A percentile compares a stretch with the other conserved stretches of the same genome.
phyloP scores from a whole-genome alignment of 2,113 vertebrate species.

The Sterna hirundo region DNA sequence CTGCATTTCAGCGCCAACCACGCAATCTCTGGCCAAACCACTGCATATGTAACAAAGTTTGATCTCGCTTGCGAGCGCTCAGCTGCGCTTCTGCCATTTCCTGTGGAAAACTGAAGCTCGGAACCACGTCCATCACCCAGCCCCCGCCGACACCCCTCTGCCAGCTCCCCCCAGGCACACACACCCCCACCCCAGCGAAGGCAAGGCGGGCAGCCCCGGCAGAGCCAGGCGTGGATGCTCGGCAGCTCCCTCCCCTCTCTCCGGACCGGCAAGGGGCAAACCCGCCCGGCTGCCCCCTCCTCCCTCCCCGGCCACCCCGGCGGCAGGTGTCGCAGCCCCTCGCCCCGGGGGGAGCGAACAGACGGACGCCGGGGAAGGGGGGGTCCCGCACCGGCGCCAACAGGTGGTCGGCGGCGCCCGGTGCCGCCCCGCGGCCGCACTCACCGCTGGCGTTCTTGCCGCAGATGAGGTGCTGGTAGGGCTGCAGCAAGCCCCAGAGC shows the following conservation, averaged over 20 bases:
- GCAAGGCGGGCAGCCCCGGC: background rate
- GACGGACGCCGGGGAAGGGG: background rate
- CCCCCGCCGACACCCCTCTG: background rate
- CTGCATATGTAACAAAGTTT: constrained; percentile 76
- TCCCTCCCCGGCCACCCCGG: background rate
- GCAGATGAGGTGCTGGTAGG: constrained; percentile 91
- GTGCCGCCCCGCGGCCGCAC: constrained; percentile 54
- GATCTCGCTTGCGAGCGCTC: constrained; percentile 67
- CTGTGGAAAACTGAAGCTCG: constrained; percentile 69
- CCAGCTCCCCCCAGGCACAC: background rate
- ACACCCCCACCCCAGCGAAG: background rate
- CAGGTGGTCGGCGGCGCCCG: background rate
- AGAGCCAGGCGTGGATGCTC: background rate
- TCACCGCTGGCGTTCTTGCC: constrained; percentile 93
- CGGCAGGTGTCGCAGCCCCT: background rate
- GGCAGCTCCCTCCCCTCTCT: background rate
- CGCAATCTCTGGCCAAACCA: constrained; percentile 70
- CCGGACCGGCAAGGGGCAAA: background rate
- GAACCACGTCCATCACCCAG: background rate
- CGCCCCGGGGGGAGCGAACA: background rate
- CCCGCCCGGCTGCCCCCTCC: background rate
- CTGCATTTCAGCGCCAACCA: constrained; percentile 70
- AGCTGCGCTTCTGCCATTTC: constrained; percentile 74
- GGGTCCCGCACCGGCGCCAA: background rate
- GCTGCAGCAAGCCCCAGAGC: constrained; percentile 90